phyloP scores from a whole-genome alignment of 2,888 invertebrate species.

The Tetramorium bicarinatum region DNA sequence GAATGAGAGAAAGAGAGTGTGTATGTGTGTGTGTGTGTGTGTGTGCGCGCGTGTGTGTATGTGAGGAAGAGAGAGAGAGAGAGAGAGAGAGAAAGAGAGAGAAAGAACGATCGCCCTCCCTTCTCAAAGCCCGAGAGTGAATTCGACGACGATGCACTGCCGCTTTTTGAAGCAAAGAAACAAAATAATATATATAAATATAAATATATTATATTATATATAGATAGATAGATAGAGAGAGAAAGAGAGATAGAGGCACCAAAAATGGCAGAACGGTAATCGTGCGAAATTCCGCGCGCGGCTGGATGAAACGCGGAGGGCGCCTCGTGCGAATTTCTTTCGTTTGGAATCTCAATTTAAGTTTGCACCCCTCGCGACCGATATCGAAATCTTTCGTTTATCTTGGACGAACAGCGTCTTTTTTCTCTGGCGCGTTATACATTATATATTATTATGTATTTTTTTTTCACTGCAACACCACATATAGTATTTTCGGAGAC shows the following conservation, averaged over 20 bases:
- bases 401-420: constrained; percentile 73
- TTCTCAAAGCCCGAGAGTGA: constrained; percentile 72
- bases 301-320: constrained; percentile 73
- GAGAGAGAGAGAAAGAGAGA: constrained; percentile 24
- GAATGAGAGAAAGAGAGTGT: neutral
- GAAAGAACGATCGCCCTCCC: constrained; percentile 72
- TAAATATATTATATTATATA: constrained; percentile 74
- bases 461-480: constrained; percentile 45
- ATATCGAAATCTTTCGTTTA: constrained; percentile 60
- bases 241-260: constrained; percentile 71
- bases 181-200: constrained; percentile 76
- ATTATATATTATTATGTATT: constrained; percentile 36
- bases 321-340: constrained; percentile 69
- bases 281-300: constrained; percentile 73
- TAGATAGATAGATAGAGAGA: constrained; percentile 69
- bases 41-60: too few relatives aligned
- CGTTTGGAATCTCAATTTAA: constrained; percentile 58
- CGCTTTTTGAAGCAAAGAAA: constrained; percentile 77
- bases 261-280: constrained; percentile 75
- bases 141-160: constrained; percentile 77
- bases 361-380: constrained; percentile 54
- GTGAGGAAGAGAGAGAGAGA: constrained; percentile 31
- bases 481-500: constrained; percentile 65
- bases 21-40: neutral
- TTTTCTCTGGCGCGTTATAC: constrained; percentile 60